These are phyloP conservation scores for Burhinus oedicnemus DNA, from an alignment of 2,113 vertebrate genomes.

Conservation along the genomic window DNA sequence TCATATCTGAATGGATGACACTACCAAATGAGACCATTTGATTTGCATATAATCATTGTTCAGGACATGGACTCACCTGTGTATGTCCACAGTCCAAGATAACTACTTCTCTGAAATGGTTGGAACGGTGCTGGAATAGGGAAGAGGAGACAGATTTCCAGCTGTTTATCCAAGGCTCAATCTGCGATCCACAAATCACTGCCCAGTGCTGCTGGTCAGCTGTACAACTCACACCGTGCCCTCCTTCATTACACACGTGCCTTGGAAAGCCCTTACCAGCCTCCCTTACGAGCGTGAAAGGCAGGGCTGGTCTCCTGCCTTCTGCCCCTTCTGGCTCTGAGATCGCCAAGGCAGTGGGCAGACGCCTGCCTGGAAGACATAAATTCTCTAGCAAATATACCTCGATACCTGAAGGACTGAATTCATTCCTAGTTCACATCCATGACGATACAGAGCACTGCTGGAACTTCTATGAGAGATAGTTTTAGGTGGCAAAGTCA, in stretches of 20 bases:
- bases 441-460: not conserved
- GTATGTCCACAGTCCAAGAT: not conserved
- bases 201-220: not conserved
- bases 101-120: not conserved
- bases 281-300: fast-evolving
- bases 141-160: not conserved
- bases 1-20: not conserved
- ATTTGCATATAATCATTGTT: fast-evolving
- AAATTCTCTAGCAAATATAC: not conserved
- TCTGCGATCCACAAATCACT: not conserved
- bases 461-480: not conserved
- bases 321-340: not conserved
- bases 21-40: not conserved
- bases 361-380: not conserved
- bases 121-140: not conserved
- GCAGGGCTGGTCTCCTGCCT: not conserved
- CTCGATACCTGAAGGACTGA: not conserved
- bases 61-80: not conserved
- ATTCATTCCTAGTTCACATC: not conserved
- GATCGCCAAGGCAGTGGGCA: not conserved
- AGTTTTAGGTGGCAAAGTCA: not conserved
- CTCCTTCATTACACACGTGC: not conserved
- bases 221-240: fast-evolving
- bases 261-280: not conserved
- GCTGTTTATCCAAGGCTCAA: not conserved